A percentile compares a stretch with the other conserved stretches of the same genome.
These are phyloP conservation scores for Pantala flavescens DNA, from an alignment of 1,140 invertebrate genomes.

Conservation along the genomic window DNA sequence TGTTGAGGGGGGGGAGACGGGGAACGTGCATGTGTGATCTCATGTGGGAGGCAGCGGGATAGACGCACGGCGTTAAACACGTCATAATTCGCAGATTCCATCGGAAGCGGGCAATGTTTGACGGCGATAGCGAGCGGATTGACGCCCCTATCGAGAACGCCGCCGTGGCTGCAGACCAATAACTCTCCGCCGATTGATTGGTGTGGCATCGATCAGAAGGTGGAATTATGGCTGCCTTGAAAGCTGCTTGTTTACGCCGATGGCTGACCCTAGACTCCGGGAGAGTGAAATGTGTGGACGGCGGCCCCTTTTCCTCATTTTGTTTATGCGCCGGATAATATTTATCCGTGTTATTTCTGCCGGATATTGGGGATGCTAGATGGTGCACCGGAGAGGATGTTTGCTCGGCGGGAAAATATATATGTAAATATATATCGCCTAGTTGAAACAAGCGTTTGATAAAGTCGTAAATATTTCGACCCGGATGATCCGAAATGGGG, in stretches of 20 bases:
- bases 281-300: conserved; percentile 4
- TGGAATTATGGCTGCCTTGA: conserved; percentile 9
- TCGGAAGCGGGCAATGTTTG: not conserved
- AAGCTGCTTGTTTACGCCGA: not conserved
- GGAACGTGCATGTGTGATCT: not conserved
- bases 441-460: no score
- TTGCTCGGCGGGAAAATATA: no score
- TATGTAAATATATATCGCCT: no score
- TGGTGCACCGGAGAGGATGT: no score
- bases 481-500: no score
- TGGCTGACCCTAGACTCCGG: not conserved
- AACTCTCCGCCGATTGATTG: not conserved
- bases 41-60: not conserved
- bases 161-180: not conserved
- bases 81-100: conserved; percentile 9
- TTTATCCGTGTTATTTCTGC: not conserved
- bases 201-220: not conserved
- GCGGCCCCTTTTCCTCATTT: not conserved
- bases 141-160: not conserved
- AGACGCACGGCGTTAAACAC: not conserved
- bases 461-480: no score
- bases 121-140: not conserved
- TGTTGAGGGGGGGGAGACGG: not conserved
- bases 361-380: no score
- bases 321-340: not conserved